Conservation (phyloP, 2,113 vertebrate species). For the Colinus virginianus region DNA sequence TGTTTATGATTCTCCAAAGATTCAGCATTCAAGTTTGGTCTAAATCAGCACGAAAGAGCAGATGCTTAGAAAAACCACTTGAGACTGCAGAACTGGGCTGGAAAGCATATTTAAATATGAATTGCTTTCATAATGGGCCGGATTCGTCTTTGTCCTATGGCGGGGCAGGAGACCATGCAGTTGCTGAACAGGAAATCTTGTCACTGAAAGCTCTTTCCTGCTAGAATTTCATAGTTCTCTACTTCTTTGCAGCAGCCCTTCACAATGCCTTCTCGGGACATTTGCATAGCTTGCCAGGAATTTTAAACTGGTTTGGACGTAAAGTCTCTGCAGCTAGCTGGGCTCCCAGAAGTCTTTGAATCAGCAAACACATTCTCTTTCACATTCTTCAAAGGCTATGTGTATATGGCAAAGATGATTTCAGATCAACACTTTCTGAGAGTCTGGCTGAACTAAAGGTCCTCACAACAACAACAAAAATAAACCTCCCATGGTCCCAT, state of each 20-base stretch:
- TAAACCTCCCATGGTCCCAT: neutral
- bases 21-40: conserved; percentile 33
- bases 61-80: conserved; percentile 54
- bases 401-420: neutral
- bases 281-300: neutral
- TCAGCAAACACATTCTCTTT: neutral
- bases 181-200: neutral
- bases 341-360: neutral
- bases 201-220: neutral
- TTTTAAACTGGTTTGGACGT: neutral
- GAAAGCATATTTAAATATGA: conserved; percentile 59
- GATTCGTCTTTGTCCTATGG: conserved; percentile 43
- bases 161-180: conserved; percentile 17
- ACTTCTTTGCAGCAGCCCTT: neutral
- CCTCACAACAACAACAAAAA: neutral
- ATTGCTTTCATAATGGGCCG: conserved; percentile 40
- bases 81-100: conserved; percentile 48
- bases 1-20: conserved; percentile 71
- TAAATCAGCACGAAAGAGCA: conserved; percentile 63
- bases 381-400: neutral
- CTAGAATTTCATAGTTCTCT: neutral
- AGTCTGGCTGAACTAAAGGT: neutral
- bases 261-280: neutral
- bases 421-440: neutral
- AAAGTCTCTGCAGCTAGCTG: neutral